These are phyloP conservation scores for Enteromius fasciolatus DNA, from an alignment of 2,797 vertebrate genomes.

Conservation along the genomic window DNA sequence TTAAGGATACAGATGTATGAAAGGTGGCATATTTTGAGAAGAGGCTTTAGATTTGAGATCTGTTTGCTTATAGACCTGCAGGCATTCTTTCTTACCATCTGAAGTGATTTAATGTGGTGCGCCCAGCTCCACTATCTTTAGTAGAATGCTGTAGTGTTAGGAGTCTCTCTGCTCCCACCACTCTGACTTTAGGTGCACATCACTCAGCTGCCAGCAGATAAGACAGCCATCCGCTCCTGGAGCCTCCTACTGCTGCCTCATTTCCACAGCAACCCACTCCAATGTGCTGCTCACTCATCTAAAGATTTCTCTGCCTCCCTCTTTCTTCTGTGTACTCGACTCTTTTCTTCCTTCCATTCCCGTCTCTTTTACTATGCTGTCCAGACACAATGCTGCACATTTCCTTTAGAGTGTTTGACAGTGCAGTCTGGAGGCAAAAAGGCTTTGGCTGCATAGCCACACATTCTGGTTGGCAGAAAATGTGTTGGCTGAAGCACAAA, in stretches of 20 bases:
- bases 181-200: constrained; percentile 46
- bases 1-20: constrained; percentile 22
- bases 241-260: constrained; percentile 39
- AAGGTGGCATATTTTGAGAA: constrained; percentile 28
- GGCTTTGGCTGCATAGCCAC: constrained; percentile 67
- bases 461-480: constrained; percentile 64
- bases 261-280: constrained; percentile 31
- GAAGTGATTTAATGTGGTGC: constrained; percentile 25
- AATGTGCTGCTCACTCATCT: constrained; percentile 35
- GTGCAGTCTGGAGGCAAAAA: constrained; percentile 55
- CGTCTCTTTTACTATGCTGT: constrained; percentile 22
- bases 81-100: constrained; percentile 30
- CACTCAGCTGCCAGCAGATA: constrained; percentile 64
- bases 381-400: constrained; percentile 54
- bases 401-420: constrained; percentile 58
- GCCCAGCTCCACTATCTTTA: constrained; percentile 23
- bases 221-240: constrained; percentile 53
- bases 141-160: constrained; percentile 22
- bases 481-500: constrained; percentile 64
- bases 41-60: not conserved
- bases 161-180: constrained; percentile 29
- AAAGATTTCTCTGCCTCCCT: constrained; percentile 28
- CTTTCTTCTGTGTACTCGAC: constrained; percentile 33
- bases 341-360: constrained; percentile 55
- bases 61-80: constrained; percentile 29